phyloP scores from a whole-genome alignment of 2,113 vertebrate species.

The Garra rufa region DNA sequence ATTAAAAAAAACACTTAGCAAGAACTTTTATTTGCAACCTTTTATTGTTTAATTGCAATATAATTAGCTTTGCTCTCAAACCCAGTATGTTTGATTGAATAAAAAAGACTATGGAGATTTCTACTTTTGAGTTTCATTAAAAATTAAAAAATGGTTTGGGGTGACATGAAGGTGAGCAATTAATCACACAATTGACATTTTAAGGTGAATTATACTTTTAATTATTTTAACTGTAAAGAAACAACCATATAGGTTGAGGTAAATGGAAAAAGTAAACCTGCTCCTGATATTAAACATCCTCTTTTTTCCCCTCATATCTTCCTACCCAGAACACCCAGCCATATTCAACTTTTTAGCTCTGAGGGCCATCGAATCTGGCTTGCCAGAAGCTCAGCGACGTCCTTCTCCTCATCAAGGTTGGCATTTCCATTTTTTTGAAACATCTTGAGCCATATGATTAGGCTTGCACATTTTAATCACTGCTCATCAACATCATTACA shows the following conservation, averaged over 20 bases:
- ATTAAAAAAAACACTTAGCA: too few species aligned
- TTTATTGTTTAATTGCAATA: too few species aligned
- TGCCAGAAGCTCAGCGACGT: conserved; percentile 76
- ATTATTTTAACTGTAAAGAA: background rate
- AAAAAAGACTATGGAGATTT: background rate
- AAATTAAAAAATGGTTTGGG: background rate
- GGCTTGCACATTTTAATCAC: conserved; percentile 66
- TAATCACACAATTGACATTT: background rate
- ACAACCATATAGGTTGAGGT: background rate
- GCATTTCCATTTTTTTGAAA: conserved; percentile 4
- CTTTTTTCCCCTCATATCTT: conserved; percentile 74
- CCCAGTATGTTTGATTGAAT: too few species aligned
- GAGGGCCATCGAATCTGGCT: conserved; percentile 78
- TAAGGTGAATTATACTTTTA: background rate
- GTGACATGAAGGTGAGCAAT: background rate
- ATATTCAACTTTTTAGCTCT: conserved; percentile 83
- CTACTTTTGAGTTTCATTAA: background rate
- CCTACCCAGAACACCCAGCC: conserved; percentile 84
- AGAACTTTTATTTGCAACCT: too few species aligned
- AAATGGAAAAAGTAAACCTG: background rate
- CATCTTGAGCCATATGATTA: conserved; percentile 55
- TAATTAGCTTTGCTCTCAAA: too few species aligned
- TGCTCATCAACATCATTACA: conserved; percentile 73
- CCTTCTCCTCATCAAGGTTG: conserved; percentile 81
- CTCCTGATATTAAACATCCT: conserved; percentile 68